phyloP scores from a whole-genome alignment of 2,797 vertebrate genomes.

The Enteromius thamalakanensis region DNA sequence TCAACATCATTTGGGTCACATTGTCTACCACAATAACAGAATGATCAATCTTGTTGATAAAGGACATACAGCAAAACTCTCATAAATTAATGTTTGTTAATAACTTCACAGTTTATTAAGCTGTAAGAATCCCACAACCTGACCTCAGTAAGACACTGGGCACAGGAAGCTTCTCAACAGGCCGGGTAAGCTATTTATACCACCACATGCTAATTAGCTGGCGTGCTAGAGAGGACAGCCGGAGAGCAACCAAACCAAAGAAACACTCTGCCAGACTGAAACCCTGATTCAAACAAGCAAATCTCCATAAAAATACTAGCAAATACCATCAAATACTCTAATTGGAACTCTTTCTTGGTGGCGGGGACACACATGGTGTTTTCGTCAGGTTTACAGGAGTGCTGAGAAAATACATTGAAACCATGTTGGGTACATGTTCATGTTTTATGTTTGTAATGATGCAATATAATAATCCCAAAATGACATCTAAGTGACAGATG shows the following conservation, averaged over 20 bases:
- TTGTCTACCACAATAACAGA: not conserved
- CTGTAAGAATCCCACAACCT: constrained; percentile 17
- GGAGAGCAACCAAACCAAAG: constrained; percentile 51
- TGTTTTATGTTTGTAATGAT: not conserved
- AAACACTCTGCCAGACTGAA: constrained; percentile 40
- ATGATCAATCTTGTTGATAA: not conserved
- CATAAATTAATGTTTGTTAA: not conserved
- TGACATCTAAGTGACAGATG: not conserved
- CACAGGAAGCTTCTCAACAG: constrained; percentile 42
- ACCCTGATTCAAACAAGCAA: constrained; percentile 43
- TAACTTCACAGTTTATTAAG: constrained; percentile 24
- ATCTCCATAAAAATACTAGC: not conserved
- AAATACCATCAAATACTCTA: not conserved
- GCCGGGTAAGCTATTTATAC: constrained; percentile 55
- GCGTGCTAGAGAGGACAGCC: constrained; percentile 48
- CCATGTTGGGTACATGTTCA: not conserved
- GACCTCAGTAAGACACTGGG: constrained; percentile 23
- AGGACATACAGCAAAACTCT: not conserved
- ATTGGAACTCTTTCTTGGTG: not conserved
- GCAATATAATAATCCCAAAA: not conserved
- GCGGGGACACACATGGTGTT: not conserved
- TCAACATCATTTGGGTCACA: not conserved
- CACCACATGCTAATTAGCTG: constrained; percentile 57
- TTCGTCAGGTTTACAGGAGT: not conserved
- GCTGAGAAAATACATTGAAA: not conserved